Evolutionary conservation across 2,113 vertebrate genomes (phyloP).

Genomic region (Empidonax alnorum): DNA sequence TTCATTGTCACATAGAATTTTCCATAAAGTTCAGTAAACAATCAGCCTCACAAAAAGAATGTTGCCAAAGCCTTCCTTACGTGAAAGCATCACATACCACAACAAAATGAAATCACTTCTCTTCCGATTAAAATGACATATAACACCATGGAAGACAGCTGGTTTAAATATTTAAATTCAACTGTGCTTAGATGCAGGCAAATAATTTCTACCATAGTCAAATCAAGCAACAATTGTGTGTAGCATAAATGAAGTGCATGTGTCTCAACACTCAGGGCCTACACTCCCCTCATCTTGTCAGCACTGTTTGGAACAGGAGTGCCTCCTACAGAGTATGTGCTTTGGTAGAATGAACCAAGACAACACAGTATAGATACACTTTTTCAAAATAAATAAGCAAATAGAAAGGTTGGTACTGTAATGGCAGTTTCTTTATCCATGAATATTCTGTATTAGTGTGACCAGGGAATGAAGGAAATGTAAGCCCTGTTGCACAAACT

Average conservation of each 20-base stretch:
- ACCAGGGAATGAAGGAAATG: not conserved
- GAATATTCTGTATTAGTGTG: not conserved
- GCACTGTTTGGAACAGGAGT: not conserved
- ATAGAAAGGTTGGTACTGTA: not conserved
- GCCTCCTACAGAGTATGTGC: not conserved
- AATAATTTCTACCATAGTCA: not conserved
- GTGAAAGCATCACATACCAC: conserved; percentile 5
- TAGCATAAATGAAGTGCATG: rapidly evolving
- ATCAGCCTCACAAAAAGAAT: not conserved
- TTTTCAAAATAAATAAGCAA: conserved; percentile 43
- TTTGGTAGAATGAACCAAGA: not conserved
- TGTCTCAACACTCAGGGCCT: not conserved
- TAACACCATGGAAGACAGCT: not conserved
- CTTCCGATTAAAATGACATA: not conserved
- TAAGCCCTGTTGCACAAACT: conserved; percentile 5
- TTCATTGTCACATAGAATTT: not conserved
- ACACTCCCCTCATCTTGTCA: not conserved
- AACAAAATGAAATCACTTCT: not conserved
- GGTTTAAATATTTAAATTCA: not conserved
- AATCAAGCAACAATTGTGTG: not conserved
- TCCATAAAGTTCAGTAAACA: not conserved
- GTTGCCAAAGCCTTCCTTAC: not conserved
- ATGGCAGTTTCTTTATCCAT: not conserved
- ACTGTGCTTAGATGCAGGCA: not conserved
- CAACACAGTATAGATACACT: not conserved